Evolutionary conservation across 2,113 vertebrate genomes (phyloP), one percentile per base, ranked within the genome.

Genomic region (Martes martes): DNA sequence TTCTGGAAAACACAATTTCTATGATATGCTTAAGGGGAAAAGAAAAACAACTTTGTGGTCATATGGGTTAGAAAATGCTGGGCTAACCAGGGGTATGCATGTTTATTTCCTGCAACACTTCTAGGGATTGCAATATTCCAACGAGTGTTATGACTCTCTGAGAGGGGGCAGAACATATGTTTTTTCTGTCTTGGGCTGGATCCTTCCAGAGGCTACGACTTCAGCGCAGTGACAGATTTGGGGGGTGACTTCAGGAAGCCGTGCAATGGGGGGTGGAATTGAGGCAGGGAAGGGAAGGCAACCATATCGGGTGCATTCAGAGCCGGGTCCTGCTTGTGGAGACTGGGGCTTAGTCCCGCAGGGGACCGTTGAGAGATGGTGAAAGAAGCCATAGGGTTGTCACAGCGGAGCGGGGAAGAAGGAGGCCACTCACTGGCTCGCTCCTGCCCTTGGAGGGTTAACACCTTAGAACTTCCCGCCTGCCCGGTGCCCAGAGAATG

Each of bases 61-160:
- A 69, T 55, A 76, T 50, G 61, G 57, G 67, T 94, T 92, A 71
- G 65, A 61, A 96, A 84, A 92, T 79, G 33, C 13, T 92, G 71
- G 67, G 57, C n/a, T 94, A 91, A 78, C 52, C 3, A 39, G 33
- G 52, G 26, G 36, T 67, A 84, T 74, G 24, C 31, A 3, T 19
- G 15, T n/a, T 81, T 88, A 33, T 81, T 93, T 95, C 69, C 94
- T 74, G 55, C 23, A 71, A 82, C 55, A 83, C 45, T 90, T 88
- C 69, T 93, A 87, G 57, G 93, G 63, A 36, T 5, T 96, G 91
- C 88, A 63, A 16, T 15, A 23, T n/a, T 31, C 6, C 11, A 52
- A 7, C 39, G 3, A 55, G 31, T 42, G 36, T 2, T 31, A 10
- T 81, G 50, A 71, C 42, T 33, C 33, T 82, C n/a, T 13, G 55